Conservation (phyloP, 2,888 invertebrate genomes). For the Pantelozetes paolii region DNA sequence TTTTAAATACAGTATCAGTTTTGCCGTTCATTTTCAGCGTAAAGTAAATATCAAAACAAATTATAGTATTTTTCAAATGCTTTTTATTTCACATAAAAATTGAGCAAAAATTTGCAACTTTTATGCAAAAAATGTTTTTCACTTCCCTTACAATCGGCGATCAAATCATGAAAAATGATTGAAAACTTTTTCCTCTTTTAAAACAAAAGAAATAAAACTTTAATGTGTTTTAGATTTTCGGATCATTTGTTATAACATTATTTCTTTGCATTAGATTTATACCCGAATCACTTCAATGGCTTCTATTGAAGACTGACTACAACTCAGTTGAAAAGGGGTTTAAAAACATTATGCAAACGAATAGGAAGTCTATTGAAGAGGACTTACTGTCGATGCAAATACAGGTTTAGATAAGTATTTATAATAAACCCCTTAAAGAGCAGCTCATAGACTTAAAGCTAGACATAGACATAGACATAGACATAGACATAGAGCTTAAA, state of each 20-base stretch:
- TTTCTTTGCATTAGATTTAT: background rate
- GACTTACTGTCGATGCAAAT: conserved; percentile 27
- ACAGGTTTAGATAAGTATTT: background rate
- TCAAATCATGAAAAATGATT: too few relatives aligned
- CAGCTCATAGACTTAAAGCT: too few relatives aligned
- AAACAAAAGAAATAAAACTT: background rate
- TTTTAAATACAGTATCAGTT: background rate
- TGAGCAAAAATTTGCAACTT: too few relatives aligned
- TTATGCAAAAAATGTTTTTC: too few relatives aligned
- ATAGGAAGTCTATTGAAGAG: background rate
- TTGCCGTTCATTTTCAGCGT: background rate
- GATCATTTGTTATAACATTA: background rate
- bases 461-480: too few relatives aligned
- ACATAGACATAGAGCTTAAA: too few relatives aligned
- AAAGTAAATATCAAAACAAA: background rate
- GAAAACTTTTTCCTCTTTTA: background rate
- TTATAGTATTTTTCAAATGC: too few relatives aligned
- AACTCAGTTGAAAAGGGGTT: background rate
- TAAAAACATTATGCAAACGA: background rate
- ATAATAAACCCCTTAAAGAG: too few relatives aligned
- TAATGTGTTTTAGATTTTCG: background rate
- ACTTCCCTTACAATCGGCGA: too few relatives aligned
- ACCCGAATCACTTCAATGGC: conserved; percentile 27
- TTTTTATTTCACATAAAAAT: too few relatives aligned
- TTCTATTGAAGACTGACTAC: background rate